Conservation (phyloP, 1,140 invertebrate genomes). For the Linepithema humile region DNA sequence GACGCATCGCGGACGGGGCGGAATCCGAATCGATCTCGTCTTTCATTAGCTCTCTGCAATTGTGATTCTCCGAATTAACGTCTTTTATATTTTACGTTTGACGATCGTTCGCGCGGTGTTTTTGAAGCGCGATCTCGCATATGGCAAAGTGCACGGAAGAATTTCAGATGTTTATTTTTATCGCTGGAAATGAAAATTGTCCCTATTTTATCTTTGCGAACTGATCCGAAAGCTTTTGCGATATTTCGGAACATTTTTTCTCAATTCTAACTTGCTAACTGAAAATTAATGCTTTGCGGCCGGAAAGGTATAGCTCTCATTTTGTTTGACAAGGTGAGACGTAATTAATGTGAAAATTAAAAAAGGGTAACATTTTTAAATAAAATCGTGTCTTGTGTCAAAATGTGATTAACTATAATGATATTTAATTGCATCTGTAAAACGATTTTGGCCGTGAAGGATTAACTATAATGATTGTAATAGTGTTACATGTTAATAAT, state of each 20-base stretch:
- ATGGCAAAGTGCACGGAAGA: conserved; percentile 22
- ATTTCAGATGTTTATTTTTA: not conserved
- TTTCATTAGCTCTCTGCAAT: conserved; percentile 26
- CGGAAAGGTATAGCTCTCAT: not conserved
- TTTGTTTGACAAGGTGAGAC: not conserved
- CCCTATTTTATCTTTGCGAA: not conserved
- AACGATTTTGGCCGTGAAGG: conserved; percentile 14
- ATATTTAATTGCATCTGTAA: not conserved
- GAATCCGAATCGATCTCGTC: not conserved
- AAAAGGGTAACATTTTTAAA: not conserved
- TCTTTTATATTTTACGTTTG: conserved; percentile 32
- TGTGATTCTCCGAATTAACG: conserved; percentile 24
- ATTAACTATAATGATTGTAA: conserved; percentile 20
- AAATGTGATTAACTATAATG: not conserved
- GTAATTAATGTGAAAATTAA: not conserved
- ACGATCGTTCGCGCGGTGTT: conserved; percentile 4
- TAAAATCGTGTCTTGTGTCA: not conserved
- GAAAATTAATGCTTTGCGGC: conserved; percentile 32
- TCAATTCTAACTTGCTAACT: not conserved
- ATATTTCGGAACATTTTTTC: not conserved
- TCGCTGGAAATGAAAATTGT: not conserved
- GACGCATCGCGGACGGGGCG: conserved; percentile 19
- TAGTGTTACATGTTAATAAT: conserved; percentile 22
- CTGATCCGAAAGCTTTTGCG: not conserved
- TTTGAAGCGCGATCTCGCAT: conserved; percentile 12